Evolutionary conservation across 2,113 vertebrate species (phyloP).

Genomic region (Tonatia bakeri): DNA sequence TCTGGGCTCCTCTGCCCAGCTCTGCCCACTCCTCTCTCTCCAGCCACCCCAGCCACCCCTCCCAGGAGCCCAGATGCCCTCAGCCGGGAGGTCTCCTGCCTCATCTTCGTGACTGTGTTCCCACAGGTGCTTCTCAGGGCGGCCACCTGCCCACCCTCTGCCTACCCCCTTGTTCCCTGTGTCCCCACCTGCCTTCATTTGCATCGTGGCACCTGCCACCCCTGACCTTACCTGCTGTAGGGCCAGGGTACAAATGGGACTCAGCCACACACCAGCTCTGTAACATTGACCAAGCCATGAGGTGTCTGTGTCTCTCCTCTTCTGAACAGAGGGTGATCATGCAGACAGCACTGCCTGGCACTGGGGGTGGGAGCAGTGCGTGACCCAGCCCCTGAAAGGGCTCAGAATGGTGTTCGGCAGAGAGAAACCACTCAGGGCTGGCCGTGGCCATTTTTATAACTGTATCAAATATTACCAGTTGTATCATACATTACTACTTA

Average conservation of each 20-base stretch:
- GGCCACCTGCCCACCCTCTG: neutral
- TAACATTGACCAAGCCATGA: neutral
- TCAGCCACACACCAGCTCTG: neutral
- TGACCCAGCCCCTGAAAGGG: neutral
- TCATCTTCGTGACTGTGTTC: neutral
- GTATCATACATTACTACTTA: neutral
- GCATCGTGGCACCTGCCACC: fast-evolving
- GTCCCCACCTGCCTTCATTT: neutral
- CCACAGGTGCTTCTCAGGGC: neutral
- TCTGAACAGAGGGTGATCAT: neutral
- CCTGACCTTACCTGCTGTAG: too few species aligned
- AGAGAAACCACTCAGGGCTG: neutral
- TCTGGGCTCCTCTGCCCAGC: neutral
- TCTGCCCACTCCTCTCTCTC: neutral
- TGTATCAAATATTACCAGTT: neutral
- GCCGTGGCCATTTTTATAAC: neutral
- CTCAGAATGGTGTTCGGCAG: neutral
- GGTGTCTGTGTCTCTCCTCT: neutral
- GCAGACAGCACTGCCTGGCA: fast-evolving
- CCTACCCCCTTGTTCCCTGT: neutral
- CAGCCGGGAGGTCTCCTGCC: neutral
- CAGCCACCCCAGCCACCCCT: neutral
- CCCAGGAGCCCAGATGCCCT: neutral
- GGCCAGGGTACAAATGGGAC: neutral
- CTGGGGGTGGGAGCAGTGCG: fast-evolving